Evolutionary conservation across 2,888 invertebrate species (phyloP).

Genomic region (Arctia plantaginis): DNA sequence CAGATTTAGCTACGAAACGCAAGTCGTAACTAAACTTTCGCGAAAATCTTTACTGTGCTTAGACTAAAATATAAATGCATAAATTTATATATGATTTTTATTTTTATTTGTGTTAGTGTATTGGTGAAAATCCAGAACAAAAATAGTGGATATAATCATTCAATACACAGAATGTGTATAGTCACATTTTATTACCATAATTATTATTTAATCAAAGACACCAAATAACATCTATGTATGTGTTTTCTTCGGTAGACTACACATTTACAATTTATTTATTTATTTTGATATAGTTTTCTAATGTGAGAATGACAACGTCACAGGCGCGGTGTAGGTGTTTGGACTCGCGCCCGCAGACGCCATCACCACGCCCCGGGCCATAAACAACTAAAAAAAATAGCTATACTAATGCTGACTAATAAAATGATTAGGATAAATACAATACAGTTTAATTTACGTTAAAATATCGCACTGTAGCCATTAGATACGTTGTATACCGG

Average conservation of each 20-base stretch:
- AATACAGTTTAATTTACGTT: constrained; percentile 8
- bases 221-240: not conserved
- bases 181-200: not conserved
- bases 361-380: constrained; percentile 64
- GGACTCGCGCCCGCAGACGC: constrained; percentile 64
- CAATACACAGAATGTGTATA: not conserved
- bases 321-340: constrained; percentile 59
- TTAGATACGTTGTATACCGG: not conserved
- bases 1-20: not conserved
- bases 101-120: not conserved
- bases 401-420: constrained; percentile 24
- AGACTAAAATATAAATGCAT: not conserved
- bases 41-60: not conserved
- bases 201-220: not conserved
- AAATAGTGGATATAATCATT: not conserved
- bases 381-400: constrained; percentile 60
- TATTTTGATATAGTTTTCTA: constrained; percentile 16
- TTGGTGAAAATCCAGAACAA: not conserved
- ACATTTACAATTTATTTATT: constrained; percentile 6
- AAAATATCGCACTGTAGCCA: not conserved
- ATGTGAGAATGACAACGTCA: constrained; percentile 49
- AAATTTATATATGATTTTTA: not conserved
- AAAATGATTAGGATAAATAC: constrained; percentile 47
- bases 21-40: not conserved
- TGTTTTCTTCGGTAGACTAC: not conserved